phyloP scores from a whole-genome alignment of 1,140 invertebrate species.

The Lutraria rhynchaena region DNA sequence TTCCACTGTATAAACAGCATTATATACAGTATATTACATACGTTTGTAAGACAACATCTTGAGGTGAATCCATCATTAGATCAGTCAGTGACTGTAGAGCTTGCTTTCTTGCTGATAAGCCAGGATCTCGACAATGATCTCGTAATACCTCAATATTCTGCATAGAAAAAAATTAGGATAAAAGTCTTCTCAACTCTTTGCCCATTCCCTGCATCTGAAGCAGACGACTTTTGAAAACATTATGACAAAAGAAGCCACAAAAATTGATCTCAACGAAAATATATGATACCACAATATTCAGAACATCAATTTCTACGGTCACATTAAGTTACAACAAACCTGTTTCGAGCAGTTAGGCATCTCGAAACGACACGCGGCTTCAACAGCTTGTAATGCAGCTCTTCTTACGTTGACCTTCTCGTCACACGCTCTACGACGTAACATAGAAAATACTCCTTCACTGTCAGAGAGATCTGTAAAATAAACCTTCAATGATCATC shows the following conservation, averaged over 20 bases:
- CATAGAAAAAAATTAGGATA: too few relatives aligned
- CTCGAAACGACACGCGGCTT: conserved; percentile 78
- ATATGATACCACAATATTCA: too few relatives aligned
- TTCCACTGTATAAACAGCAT: too few relatives aligned
- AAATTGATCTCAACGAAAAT: too few relatives aligned
- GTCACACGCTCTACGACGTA: conserved; percentile 84
- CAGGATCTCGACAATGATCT: conserved; percentile 84
- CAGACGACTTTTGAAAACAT: too few relatives aligned
- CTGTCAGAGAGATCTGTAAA: conserved; percentile 76
- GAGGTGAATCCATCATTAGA: conserved; percentile 83
- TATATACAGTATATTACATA: conserved; percentile 62
- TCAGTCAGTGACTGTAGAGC: conserved; percentile 84
- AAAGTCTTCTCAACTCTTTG: too few relatives aligned
- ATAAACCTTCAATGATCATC: too few relatives aligned
- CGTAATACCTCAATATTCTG: conserved; percentile 82
- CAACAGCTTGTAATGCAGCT: conserved; percentile 84
- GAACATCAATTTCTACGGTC: too few relatives aligned
- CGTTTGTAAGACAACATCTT: conserved; percentile 80
- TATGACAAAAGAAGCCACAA: too few relatives aligned
- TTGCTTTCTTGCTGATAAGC: conserved; percentile 84
- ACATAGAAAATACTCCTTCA: conserved; percentile 81
- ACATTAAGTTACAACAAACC: conserved; percentile 68
- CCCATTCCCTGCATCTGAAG: too few relatives aligned
- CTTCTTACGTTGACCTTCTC: conserved; percentile 85
- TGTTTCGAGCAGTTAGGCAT: conserved; percentile 76